Conservation (phyloP, 2,797 vertebrate species). For the Cyprinella venusta region DNA sequence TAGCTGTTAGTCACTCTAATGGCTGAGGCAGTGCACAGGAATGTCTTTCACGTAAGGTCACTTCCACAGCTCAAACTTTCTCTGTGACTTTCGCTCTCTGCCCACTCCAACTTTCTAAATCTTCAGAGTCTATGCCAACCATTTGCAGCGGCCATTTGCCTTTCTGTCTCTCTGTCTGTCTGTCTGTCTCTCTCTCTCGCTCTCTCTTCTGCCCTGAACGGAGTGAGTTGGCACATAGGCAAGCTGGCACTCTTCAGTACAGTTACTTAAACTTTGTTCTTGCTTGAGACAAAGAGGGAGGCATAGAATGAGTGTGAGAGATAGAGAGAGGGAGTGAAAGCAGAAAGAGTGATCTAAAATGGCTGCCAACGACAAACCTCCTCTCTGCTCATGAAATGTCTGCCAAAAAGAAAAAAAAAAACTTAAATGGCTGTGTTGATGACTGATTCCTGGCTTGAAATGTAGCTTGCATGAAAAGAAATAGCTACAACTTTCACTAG, state of each 20-base stretch:
- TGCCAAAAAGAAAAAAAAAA: slow-evolving; percentile 62
- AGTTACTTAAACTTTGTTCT: slow-evolving; percentile 60
- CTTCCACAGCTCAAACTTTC: slow-evolving; percentile 62
- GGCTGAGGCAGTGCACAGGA: slow-evolving; percentile 56
- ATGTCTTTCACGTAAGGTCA: slow-evolving; percentile 66
- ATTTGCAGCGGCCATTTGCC: slow-evolving; percentile 47
- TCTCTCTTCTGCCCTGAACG: slow-evolving; percentile 42
- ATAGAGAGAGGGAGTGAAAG: slow-evolving; percentile 45
- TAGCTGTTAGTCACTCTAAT: slow-evolving; percentile 55
- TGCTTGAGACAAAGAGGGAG: slow-evolving; percentile 53
- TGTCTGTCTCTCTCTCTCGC: slow-evolving; percentile 39
- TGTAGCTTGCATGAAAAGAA: slow-evolving; percentile 50
- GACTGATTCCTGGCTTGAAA: slow-evolving; percentile 56
- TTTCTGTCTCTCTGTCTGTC: slow-evolving; percentile 32
- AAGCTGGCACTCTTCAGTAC: slow-evolving; percentile 55
- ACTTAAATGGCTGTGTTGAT: slow-evolving; percentile 50
- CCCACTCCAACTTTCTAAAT: slow-evolving; percentile 37
- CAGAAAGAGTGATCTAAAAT: slow-evolving; percentile 72
- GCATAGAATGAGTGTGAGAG: slow-evolving; percentile 41
- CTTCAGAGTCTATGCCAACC: slow-evolving; percentile 45
- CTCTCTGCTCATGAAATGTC: slow-evolving; percentile 67
- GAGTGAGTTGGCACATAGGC: slow-evolving; percentile 61
- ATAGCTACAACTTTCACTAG: slow-evolving; percentile 54
- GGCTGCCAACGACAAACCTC: slow-evolving; percentile 72
- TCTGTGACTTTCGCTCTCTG: slow-evolving; percentile 39